Percentiles rank a stretch among this genome's conserved stretches.
Conservation (phyloP, 2,113 vertebrate genomes). For the Macrotis lagotis region DNA sequence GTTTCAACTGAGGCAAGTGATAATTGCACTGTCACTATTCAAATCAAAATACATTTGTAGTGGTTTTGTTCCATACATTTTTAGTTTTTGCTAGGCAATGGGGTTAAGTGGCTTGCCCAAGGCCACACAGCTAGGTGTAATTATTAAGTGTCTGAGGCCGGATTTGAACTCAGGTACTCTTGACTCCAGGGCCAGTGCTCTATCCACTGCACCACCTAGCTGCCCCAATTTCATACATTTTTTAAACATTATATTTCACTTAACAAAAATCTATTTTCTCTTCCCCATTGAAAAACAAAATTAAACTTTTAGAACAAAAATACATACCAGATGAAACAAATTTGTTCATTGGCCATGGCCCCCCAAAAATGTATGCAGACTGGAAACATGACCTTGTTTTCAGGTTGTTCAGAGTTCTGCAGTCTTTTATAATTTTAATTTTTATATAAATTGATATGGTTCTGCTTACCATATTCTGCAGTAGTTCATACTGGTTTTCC, state of each 20-base stretch:
- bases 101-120: too few relatives aligned
- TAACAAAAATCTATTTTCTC: background rate
- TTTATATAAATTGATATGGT: background rate
- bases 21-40: background rate
- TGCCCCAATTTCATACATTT: too few relatives aligned
- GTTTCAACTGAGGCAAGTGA: background rate
- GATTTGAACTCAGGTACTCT: too few relatives aligned
- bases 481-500: background rate
- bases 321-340: background rate
- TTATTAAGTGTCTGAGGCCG: too few relatives aligned
- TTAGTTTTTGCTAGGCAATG: too few relatives aligned
- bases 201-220: too few relatives aligned
- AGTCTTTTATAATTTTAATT: background rate
- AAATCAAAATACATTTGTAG: background rate
- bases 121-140: too few relatives aligned
- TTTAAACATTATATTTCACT: background rate
- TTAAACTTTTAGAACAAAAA: background rate
- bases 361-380: background rate
- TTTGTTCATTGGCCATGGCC: background rate
- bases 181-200: too few relatives aligned
- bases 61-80: background rate
- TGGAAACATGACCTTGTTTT: background rate
- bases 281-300: background rate
- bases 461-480: background rate
- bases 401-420: background rate